These are phyloP conservation scores for Hyla sarda DNA, from an alignment of 2,113 vertebrate species.

Conservation along the genomic window DNA sequence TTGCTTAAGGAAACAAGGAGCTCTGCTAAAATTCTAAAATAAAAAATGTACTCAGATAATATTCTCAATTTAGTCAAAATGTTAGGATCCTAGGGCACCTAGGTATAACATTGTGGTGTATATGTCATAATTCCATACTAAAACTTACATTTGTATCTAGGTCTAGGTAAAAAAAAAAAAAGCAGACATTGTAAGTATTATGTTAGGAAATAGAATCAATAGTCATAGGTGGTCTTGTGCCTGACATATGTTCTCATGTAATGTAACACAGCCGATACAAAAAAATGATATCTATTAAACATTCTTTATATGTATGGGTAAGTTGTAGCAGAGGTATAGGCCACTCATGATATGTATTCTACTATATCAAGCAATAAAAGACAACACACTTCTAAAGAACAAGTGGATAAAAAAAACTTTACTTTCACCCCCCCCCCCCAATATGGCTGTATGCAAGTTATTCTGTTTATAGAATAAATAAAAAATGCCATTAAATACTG, in stretches of 20 bases:
- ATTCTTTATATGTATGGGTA: background rate
- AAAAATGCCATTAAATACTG: background rate
- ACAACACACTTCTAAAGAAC: background rate
- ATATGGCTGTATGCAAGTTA: too few relatives aligned
- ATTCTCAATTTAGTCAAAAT: too few relatives aligned
- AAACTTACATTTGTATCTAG: too few relatives aligned
- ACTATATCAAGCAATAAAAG: background rate
- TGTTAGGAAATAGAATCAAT: background rate
- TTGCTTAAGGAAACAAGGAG: too few relatives aligned
- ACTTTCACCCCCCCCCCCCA: too few relatives aligned
- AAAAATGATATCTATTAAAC: background rate
- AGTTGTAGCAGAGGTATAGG: background rate
- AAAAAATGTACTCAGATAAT: too few relatives aligned
- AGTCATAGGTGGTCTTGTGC: background rate
- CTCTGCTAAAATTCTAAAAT: too few relatives aligned
- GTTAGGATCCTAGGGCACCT: too few relatives aligned
- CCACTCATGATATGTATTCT: background rate
- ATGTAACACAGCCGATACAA: background rate
- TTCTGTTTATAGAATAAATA: background rate
- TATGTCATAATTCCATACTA: too few relatives aligned
- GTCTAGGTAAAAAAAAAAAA: too few relatives aligned
- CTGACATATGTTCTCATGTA: background rate
- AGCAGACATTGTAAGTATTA: background rate
- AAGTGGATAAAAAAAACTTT: background rate
- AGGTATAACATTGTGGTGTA: too few relatives aligned